Conservation (phyloP, 2,797 vertebrate genomes). For the Lithobates sylvaticus region DNA sequence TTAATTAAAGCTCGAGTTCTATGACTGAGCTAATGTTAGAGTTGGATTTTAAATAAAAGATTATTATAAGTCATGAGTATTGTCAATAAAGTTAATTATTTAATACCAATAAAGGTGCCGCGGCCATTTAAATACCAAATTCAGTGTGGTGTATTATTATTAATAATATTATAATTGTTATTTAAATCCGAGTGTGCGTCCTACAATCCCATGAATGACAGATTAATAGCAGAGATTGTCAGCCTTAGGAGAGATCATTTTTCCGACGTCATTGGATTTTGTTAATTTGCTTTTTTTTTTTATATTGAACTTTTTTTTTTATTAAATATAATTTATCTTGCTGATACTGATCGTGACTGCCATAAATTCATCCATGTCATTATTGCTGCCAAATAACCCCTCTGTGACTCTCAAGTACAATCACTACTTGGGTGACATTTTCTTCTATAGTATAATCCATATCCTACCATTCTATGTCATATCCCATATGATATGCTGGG, state of each 20-base stretch:
- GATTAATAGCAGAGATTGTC: neutral
- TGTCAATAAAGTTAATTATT: no score
- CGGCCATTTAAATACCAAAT: no score
- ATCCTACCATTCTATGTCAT: neutral
- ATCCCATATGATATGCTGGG: neutral
- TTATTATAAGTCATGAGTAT: no score
- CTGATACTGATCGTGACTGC: conserved; percentile 29
- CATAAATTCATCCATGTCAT: conserved; percentile 34
- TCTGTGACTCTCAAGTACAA: neutral
- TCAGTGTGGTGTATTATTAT: no score
- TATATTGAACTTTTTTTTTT: no score
- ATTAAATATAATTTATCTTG: conserved; percentile 42
- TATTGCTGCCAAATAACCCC: neutral
- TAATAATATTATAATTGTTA: no score
- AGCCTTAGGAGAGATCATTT: neutral
- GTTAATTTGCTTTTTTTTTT: neutral
- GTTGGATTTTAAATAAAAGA: no score
- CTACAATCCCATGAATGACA: conserved; percentile 10
- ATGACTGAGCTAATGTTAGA: no score
- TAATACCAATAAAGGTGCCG: no score
- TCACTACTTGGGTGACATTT: no score
- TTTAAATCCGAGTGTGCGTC: no score
- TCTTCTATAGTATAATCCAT: neutral
- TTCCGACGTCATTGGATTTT: neutral
- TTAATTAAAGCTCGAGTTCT: no score